phyloP scores from a whole-genome alignment of 2,888 invertebrate species.

The Baccha elongata region DNA sequence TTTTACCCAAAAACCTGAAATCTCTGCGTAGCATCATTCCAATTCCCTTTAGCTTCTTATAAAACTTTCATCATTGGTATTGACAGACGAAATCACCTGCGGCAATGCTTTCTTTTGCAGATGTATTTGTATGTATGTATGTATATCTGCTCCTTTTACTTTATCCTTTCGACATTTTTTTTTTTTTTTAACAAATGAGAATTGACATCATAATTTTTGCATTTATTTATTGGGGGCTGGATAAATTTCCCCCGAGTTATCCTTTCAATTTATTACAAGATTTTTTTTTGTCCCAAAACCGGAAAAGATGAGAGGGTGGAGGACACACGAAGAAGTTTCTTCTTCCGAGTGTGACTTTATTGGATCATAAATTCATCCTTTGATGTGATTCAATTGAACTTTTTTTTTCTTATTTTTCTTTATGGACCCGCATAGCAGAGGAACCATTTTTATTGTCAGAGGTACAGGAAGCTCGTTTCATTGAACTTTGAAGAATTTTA shows the following conservation, averaged over 20 bases:
- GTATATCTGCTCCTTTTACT: not conserved
- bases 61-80: constrained; percentile 24
- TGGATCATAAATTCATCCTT: constrained; percentile 39
- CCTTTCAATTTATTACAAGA: constrained; percentile 30
- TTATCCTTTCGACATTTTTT: not conserved
- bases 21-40: constrained; percentile 6
- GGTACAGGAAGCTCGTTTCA: constrained; percentile 19
- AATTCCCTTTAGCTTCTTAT: not conserved
- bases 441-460: not conserved
- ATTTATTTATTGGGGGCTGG: constrained; percentile 29
- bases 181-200: constrained; percentile 26
- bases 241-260: constrained; percentile 21
- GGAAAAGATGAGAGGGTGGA: not conserved
- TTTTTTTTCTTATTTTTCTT: not conserved
- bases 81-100: constrained; percentile 35
- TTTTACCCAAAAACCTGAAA: not conserved
- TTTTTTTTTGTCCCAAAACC: constrained; percentile 2
- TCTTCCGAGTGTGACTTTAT: constrained; percentile 30
- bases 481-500: constrained; percentile 19
- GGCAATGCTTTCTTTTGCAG: constrained; percentile 23
- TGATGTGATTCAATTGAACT: constrained; percentile 39
- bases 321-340: constrained; percentile 16
- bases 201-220: constrained; percentile 30
- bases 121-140: not conserved
- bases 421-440: not conserved